Conservation (phyloP, 2,113 vertebrate genomes). For the Chaenogobius annularis region DNA sequence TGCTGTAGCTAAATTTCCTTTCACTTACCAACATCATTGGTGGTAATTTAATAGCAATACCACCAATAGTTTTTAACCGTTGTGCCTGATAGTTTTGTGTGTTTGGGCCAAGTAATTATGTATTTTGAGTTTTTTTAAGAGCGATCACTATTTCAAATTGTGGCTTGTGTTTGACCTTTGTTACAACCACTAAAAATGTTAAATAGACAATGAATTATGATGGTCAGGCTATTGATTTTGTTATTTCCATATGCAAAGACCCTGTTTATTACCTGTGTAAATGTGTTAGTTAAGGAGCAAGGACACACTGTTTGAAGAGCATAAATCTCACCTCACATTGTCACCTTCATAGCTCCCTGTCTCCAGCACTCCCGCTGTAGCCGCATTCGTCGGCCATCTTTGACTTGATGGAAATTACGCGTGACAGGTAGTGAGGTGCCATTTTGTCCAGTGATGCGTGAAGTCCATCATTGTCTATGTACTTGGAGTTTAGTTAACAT, state of each 20-base stretch:
- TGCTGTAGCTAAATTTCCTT: too few species aligned
- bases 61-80: too few species aligned
- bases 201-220: background rate
- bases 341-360: slow-evolving; percentile 22
- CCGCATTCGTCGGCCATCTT: slow-evolving; percentile 59
- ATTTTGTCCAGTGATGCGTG: slow-evolving; percentile 70
- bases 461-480: slow-evolving; percentile 72
- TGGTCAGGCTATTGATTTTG: background rate
- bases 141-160: background rate
- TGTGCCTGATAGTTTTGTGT: too few species aligned
- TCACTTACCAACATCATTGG: too few species aligned
- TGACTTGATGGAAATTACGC: slow-evolving; percentile 71
- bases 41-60: too few species aligned
- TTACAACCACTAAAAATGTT: background rate
- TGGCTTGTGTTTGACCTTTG: background rate
- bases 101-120: too few species aligned
- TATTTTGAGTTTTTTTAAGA: background rate
- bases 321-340: slow-evolving; percentile 1
- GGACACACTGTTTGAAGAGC: background rate
- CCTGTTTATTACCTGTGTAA: background rate
- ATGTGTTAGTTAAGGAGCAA: background rate
- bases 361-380: slow-evolving; percentile 44
- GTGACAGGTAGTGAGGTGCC: slow-evolving; percentile 74
- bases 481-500: slow-evolving; percentile 70
- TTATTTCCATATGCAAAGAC: background rate